phyloP scores from a whole-genome alignment of 2,797 vertebrate species.

The Coreius guichenoti region DNA sequence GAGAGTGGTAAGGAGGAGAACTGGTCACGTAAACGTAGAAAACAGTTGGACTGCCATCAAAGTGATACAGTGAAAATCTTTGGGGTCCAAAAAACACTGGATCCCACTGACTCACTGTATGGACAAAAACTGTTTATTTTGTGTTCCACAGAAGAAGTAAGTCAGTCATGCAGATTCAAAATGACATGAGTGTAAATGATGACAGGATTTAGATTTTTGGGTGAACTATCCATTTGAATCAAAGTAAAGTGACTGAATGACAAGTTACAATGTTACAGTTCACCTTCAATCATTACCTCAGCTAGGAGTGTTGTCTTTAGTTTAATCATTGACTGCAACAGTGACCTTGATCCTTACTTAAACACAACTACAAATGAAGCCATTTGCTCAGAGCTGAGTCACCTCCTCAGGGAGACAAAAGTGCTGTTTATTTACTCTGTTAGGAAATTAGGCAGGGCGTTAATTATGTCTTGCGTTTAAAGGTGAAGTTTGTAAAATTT shows the following conservation, averaged over 20 bases:
- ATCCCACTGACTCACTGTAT: not conserved
- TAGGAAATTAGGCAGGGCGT: not conserved
- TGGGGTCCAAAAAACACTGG: not conserved
- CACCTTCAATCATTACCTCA: slow-evolving; percentile 17
- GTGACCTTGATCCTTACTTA: slow-evolving; percentile 23
- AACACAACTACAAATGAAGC: slow-evolving; percentile 7
- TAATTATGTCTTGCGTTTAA: slow-evolving; percentile 3
- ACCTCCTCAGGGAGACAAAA: not conserved
- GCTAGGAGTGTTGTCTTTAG: not conserved
- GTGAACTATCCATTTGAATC: not conserved
- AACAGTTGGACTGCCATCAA: not conserved
- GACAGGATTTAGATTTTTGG: not conserved
- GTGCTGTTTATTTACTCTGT: slow-evolving; percentile 7
- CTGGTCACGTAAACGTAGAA: not conserved
- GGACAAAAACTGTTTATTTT: not conserved
- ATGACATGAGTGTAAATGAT: not conserved
- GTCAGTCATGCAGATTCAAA: not conserved
- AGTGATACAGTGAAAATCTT: not conserved
- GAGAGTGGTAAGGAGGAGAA: too few relatives aligned
- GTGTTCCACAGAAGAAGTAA: not conserved
- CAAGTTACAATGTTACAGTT: not conserved
- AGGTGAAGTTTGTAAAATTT: not conserved
- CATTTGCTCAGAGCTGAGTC: not conserved
- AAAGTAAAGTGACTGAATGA: not conserved
- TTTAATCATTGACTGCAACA: slow-evolving; percentile 33